These are phyloP conservation scores for Synanthedon tipuliformis DNA, from an alignment of 2,888 invertebrate genomes.

Conservation along the genomic window DNA sequence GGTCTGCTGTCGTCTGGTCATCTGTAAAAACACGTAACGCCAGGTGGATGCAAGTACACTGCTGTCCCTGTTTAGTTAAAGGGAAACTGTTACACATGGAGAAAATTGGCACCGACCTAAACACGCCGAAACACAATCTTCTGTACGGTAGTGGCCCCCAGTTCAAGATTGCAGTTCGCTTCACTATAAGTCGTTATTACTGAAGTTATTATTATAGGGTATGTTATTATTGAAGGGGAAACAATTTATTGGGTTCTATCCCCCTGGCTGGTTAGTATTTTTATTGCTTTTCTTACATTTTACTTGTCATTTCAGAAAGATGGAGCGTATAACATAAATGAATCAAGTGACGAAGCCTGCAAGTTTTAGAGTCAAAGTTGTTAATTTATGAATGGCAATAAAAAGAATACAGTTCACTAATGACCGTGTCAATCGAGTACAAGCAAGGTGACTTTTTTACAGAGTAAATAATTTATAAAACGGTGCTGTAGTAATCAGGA, in stretches of 20 bases:
- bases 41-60: too few relatives aligned
- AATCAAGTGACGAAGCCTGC: conserved; percentile 15
- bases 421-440: conserved; percentile 21
- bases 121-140: too few relatives aligned
- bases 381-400: conserved; percentile 26
- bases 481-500: conserved; percentile 20
- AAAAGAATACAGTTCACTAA: conserved; percentile 22
- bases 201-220: too few relatives aligned
- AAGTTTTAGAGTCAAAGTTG: conserved; percentile 16
- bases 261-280: conserved; percentile 23
- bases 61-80: too few relatives aligned
- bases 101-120: too few relatives aligned
- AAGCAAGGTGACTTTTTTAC: conserved; percentile 22
- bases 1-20: too few relatives aligned
- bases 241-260: conserved; percentile 21
- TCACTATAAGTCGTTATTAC: too few relatives aligned
- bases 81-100: too few relatives aligned
- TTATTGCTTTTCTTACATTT: conserved; percentile 12
- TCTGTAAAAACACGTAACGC: too few relatives aligned
- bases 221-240: conserved; percentile 14
- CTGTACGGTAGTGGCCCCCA: too few relatives aligned
- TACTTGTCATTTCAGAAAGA: conserved; percentile 9
- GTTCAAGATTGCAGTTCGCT: too few relatives aligned
- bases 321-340: conserved; percentile 7
- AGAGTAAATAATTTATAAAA: conserved; percentile 19